Percentiles rank a stretch among this genome's conserved stretches.
Conservation (phyloP, 2,888 invertebrate genomes). For the Torymus auratus region DNA sequence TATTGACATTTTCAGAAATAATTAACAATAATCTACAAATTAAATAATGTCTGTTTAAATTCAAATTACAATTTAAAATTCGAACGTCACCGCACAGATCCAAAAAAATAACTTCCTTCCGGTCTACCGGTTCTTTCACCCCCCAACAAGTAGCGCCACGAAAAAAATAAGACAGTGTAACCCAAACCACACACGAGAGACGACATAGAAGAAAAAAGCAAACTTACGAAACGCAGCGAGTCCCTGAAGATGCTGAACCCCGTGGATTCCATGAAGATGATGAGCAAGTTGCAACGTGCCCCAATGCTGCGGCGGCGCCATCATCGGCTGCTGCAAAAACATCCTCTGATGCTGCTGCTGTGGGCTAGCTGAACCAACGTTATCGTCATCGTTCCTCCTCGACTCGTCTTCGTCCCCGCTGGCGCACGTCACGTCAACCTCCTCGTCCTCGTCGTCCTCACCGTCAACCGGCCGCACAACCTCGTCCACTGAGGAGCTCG, state of each 20-base stretch:
- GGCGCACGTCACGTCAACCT: slow-evolving; percentile 30
- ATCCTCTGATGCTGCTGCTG: not conserved
- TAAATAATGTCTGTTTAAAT: too few relatives aligned
- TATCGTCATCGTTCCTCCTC: not conserved
- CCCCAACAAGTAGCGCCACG: too few relatives aligned
- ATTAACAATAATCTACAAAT: too few relatives aligned
- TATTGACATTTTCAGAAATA: too few relatives aligned
- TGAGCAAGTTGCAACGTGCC: slow-evolving; percentile 38
- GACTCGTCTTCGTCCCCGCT: slow-evolving; percentile 28
- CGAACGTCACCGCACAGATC: too few relatives aligned
- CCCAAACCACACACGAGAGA: too few relatives aligned
- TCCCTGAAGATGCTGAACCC: slow-evolving; percentile 46
- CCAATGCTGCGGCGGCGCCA: slow-evolving; percentile 15
- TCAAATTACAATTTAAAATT: too few relatives aligned
- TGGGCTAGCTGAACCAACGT: not conserved
- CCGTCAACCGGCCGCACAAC: not conserved
- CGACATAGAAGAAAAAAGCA: too few relatives aligned
- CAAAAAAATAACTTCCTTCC: too few relatives aligned
- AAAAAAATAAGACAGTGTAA: too few relatives aligned
- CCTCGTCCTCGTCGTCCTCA: slow-evolving; percentile 32
- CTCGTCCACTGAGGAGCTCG: not conserved
- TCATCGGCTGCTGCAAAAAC: slow-evolving; percentile 12
- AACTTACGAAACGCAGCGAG: slow-evolving; percentile 52
- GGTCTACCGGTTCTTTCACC: too few relatives aligned
- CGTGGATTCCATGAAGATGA: slow-evolving; percentile 34